A percentile compares a stretch with the other conserved stretches of the same genome.
Conservation (phyloP, 2,888 invertebrate species). For the Nephrotoma flavescens region DNA sequence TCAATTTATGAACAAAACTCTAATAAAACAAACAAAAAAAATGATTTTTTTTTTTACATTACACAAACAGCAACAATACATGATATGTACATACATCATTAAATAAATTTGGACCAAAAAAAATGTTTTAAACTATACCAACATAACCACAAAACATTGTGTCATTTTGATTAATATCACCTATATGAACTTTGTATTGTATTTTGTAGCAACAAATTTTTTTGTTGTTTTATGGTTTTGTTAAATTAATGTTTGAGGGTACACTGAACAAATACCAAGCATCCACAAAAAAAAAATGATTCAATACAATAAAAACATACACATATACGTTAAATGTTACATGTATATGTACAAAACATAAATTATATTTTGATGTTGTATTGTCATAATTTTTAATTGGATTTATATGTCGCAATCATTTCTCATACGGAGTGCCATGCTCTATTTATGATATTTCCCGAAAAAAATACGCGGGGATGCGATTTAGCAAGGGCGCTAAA, state of each 20-base stretch:
- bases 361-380: background rate
- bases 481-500: background rate
- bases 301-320: background rate
- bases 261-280: background rate
- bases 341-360: background rate
- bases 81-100: background rate
- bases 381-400: background rate
- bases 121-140: background rate
- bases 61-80: too few species aligned
- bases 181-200: background rate
- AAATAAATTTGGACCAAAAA: background rate
- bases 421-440: background rate
- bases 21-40: too few species aligned
- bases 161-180: background rate
- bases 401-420: background rate
- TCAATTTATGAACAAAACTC: too few species aligned
- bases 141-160: background rate
- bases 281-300: background rate
- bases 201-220: background rate
- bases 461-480: background rate
- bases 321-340: background rate
- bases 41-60: too few species aligned
- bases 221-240: background rate
- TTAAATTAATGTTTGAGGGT: background rate
- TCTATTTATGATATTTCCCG: background rate